Conservation (phyloP, 1,140 invertebrate species). For the Procambarus clarkii region DNA sequence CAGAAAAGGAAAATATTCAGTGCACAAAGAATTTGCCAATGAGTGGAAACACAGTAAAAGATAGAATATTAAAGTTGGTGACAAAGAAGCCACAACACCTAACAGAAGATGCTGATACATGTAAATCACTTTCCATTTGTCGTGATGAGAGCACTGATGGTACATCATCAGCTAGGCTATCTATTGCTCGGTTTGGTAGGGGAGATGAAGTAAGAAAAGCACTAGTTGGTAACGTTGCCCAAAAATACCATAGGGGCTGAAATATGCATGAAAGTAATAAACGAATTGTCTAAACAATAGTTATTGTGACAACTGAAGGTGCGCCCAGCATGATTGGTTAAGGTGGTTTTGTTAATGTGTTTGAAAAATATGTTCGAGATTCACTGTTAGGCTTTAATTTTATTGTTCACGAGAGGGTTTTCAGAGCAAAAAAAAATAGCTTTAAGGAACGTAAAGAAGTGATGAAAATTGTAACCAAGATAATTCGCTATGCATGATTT, state of each 20-base stretch:
- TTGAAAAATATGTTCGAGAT: constrained; percentile 1
- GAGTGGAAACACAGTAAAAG: neutral
- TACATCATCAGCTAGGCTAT: constrained; percentile 15
- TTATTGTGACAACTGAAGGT: constrained; percentile 1
- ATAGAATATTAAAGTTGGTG: neutral
- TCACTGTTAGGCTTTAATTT: too few species aligned
- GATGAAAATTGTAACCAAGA: too few species aligned
- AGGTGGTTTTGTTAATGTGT: neutral
- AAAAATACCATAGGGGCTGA: neutral
- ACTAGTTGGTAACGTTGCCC: neutral
- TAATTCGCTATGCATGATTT: too few species aligned
- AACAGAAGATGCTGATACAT: neutral
- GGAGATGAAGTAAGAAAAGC: neutral
- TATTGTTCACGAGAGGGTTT: too few species aligned
- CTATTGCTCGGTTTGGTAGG: neutral
- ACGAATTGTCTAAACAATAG: neutral
- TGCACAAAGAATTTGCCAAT: neutral
- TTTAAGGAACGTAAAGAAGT: too few species aligned
- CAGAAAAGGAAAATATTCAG: neutral
- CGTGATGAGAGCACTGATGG: neutral
- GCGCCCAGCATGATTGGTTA: neutral
- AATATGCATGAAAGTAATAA: neutral
- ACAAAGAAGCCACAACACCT: neutral
- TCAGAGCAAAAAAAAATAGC: too few species aligned
- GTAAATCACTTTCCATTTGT: constrained; percentile 10